Evolutionary conservation across 1,140 invertebrate genomes (phyloP).

Genomic region (Danaus melanippus): DNA sequence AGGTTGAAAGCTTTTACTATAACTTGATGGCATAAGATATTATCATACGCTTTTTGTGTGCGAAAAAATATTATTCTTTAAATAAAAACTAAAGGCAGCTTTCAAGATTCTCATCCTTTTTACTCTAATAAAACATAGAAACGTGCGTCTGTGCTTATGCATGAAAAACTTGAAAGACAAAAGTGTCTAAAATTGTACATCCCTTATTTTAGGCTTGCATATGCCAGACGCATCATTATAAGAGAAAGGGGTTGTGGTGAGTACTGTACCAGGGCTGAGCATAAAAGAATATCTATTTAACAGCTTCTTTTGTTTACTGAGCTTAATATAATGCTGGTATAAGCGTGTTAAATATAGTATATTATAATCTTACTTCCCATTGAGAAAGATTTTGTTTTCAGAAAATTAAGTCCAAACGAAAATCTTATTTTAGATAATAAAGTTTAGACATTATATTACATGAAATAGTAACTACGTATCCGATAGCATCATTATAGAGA

Average conservation of each 20-base stretch:
- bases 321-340: slow-evolving; percentile 27
- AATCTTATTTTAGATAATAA: slow-evolving; percentile 5
- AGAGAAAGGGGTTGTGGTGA: slow-evolving; percentile 39
- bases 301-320: slow-evolving; percentile 29
- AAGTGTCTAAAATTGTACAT: slow-evolving; percentile 37
- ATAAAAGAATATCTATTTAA: slow-evolving; percentile 28
- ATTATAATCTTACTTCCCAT: slow-evolving; percentile 29
- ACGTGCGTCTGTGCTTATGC: slow-evolving; percentile 20
- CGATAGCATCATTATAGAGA: no score
- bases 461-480: no score
- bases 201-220: slow-evolving; percentile 45
- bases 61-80: no score
- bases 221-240: slow-evolving; percentile 65
- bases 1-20: not conserved
- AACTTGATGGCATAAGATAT: not conserved
- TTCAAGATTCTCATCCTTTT: not conserved
- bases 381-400: slow-evolving; percentile 28
- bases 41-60: not conserved
- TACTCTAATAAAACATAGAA: slow-evolving; percentile 5
- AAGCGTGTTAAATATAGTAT: slow-evolving; percentile 35
- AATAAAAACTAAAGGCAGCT: no score
- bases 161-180: slow-evolving; percentile 13
- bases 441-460: slow-evolving; percentile 2
- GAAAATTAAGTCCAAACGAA: not conserved
- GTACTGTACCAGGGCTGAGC: slow-evolving; percentile 30